Evolutionary conservation across 2,797 vertebrate species (phyloP).

Genomic region (Phoebastria nigripes): DNA sequence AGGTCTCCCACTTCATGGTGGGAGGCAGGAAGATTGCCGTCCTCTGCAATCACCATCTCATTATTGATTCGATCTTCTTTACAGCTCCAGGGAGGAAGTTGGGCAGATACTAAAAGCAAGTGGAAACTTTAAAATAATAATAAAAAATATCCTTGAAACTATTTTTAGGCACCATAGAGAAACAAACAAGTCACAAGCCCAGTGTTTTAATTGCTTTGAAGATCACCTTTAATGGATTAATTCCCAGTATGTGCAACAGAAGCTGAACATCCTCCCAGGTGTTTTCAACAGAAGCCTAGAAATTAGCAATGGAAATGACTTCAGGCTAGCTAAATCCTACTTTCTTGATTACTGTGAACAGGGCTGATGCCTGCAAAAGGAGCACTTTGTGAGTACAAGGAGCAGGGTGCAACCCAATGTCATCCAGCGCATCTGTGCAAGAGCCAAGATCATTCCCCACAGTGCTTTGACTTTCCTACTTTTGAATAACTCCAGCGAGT

Average conservation of each 20-base stretch:
- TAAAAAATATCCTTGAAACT: neutral
- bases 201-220: neutral
- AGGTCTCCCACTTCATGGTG: neutral
- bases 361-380: neutral
- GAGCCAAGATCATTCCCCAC: neutral
- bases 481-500: neutral
- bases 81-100: neutral
- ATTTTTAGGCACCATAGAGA: neutral
- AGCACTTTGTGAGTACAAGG: neutral
- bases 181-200: neutral
- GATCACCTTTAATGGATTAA: constrained; percentile 23
- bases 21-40: neutral
- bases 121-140: neutral
- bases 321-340: neutral
- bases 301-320: constrained; percentile 26
- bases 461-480: neutral
- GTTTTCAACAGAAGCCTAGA: neutral
- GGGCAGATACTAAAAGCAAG: neutral
- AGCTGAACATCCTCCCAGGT: constrained; percentile 3
- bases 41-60: neutral
- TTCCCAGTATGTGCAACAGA: neutral
- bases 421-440: neutral
- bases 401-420: neutral
- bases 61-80: neutral
- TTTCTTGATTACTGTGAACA: neutral